Evolutionary conservation across 1,140 invertebrate species (phyloP), one percentile per base, ranked within the genome.

Genomic region (Colletes gigas): DNA sequence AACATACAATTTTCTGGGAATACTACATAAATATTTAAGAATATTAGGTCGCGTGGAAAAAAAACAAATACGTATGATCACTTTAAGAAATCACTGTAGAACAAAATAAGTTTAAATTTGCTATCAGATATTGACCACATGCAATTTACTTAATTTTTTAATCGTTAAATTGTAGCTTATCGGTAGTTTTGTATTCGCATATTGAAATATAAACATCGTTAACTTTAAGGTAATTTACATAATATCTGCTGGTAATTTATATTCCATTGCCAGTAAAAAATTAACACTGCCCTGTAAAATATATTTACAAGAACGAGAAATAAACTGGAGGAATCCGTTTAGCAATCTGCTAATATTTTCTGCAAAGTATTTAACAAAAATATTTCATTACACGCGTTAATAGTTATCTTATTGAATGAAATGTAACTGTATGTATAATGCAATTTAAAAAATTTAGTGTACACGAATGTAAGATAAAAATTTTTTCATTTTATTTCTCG

Each of bases 231-330:
- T 69, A 54, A 69, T 47, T 47, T 66, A 66, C 44, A 7, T 59
- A 19, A 19, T 62, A 71, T 39, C 19, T 57, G 4, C 9, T 50
- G 17, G 39, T 44, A 50, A 47, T 52, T 50, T 59, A 59, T 44
- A 44, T 15, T 50, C 8, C 4, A 67, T 41, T 78, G 15, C 30
- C 47, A 70, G 60, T 39, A 50, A 78, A 78, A 54, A 52, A 62
- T 47, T 21, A 59, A 68, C 59, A 66, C 47, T 84, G 54, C n/a
- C 59, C 54, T 74, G 5, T 63, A 55, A 52, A 78, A 65, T 21
- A 30, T 62, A 44, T 4, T 63, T 66, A 44, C 5, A 39, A 55
- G 52, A 74, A 62, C 5, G 55, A 69, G 39, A 78, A 80, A 44
- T 21, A 72, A 21, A 60, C 44, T 73, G 17, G 19, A 44, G 5